Percentiles rank a stretch among this genome's conserved stretches.
phyloP scores from a whole-genome alignment of 2,113 vertebrate species.

The Talpa occidentalis region DNA sequence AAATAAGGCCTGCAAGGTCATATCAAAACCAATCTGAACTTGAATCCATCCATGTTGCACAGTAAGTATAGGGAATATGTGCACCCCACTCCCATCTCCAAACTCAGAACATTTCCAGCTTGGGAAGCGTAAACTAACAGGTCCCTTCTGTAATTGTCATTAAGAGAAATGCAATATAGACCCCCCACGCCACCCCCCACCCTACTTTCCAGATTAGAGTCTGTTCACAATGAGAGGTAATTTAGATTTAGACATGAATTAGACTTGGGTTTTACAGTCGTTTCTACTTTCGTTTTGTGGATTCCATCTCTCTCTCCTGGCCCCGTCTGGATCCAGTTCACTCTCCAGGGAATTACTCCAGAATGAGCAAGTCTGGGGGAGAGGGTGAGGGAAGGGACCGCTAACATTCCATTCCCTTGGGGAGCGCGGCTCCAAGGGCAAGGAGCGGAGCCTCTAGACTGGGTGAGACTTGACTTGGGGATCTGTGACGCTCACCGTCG shows the following conservation, averaged over 20 bases:
- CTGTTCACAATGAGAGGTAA: constrained; percentile 55
- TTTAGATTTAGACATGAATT: constrained; percentile 54
- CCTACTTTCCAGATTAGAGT: constrained; percentile 25
- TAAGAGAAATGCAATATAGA: background rate
- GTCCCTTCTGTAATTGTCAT: background rate
- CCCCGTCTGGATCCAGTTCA: constrained; percentile 22
- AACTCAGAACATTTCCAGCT: background rate
- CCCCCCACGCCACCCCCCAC: background rate
- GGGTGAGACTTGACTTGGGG: background rate
- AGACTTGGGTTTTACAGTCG: constrained; percentile 29
- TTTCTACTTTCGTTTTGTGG: constrained; percentile 45
- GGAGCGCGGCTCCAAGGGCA: background rate
- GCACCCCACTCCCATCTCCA: accelerated
- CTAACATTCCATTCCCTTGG: accelerated
- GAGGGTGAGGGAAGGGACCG: background rate
- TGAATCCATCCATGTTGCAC: background rate
- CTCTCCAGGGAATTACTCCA: background rate
- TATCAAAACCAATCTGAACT: background rate
- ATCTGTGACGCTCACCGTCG: background rate
- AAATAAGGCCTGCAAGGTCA: background rate
- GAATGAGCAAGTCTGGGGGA: background rate
- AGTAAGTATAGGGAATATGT: too few species aligned
- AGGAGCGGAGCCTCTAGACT: too few species aligned
- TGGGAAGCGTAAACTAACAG: background rate
- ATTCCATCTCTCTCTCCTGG: background rate